These are phyloP conservation scores for Calcarius lapponicus DNA, from an alignment of 2,797 vertebrate species.

Conservation along the genomic window DNA sequence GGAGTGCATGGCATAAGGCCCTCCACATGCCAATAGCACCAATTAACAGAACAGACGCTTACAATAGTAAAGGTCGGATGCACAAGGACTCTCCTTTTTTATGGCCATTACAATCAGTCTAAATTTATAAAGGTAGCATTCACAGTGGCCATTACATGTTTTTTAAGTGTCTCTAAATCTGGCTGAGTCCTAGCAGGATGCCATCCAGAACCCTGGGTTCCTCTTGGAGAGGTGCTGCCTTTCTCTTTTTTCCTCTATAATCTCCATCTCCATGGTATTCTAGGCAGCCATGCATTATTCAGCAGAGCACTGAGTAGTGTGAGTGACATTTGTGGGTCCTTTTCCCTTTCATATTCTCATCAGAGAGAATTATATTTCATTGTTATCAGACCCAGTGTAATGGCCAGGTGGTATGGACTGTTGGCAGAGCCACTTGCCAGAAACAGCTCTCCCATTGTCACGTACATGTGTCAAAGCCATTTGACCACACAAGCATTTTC, in stretches of 20 bases:
- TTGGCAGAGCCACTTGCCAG: not conserved
- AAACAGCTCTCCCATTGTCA: not conserved
- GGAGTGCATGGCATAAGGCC: not conserved
- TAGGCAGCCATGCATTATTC: slow-evolving; percentile 29
- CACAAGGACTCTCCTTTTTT: not conserved
- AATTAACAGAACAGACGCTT: not conserved
- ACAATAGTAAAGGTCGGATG: not conserved
- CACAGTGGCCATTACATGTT: not conserved
- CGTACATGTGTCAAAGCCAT: not conserved
- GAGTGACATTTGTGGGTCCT: not conserved
- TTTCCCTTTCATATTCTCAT: not conserved
- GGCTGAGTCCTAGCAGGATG: not conserved
- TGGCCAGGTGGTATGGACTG: not conserved
- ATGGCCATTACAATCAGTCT: slow-evolving; percentile 10
- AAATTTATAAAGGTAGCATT: slow-evolving; percentile 16
- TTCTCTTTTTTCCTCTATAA: not conserved
- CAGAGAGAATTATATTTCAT: slow-evolving; percentile 26
- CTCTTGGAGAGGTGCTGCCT: not conserved
- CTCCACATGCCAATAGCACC: not conserved
- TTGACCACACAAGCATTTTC: not conserved
- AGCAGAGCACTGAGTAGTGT: not conserved
- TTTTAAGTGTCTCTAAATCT: slow-evolving; percentile 21
- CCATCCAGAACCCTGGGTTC: not conserved
- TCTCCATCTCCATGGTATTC: slow-evolving; percentile 2
- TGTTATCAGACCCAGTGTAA: not conserved